Percentiles rank a stretch among this genome's conserved stretches.
Evolutionary conservation across 2,888 invertebrate species (phyloP).

Genomic region (Harmothoe impar): DNA sequence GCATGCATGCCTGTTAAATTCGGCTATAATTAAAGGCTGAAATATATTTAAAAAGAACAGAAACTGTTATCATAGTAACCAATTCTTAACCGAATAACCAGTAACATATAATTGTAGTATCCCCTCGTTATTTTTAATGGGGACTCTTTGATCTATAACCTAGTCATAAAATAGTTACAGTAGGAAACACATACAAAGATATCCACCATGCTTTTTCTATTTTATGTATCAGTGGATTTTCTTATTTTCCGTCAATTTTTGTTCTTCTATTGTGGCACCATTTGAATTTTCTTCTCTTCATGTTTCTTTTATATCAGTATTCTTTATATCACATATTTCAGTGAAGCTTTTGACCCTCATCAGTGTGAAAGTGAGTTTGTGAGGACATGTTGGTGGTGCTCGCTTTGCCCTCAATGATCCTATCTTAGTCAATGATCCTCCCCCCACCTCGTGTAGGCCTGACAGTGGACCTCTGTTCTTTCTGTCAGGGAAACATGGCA

Average conservation of each 20-base stretch:
- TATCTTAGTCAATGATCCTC: slow-evolving; percentile 29
- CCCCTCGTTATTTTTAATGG: not conserved
- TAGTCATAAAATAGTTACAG: slow-evolving; percentile 28
- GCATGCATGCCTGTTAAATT: slow-evolving; percentile 55
- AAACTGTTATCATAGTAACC: not conserved
- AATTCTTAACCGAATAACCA: not conserved
- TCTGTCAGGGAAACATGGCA: not conserved
- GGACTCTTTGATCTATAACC: not conserved
- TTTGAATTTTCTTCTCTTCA: slow-evolving; percentile 39
- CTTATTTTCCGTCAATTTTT: slow-evolving; percentile 27
- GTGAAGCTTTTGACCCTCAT: slow-evolving; percentile 39
- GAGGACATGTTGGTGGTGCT: slow-evolving; percentile 37
- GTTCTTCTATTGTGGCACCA: slow-evolving; percentile 29
- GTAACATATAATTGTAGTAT: not conserved
- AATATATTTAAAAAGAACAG: not conserved
- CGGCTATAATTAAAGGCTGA: slow-evolving; percentile 42
- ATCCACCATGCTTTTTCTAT: slow-evolving; percentile 37
- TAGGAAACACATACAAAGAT: slow-evolving; percentile 40
- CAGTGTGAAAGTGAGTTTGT: slow-evolving; percentile 49
- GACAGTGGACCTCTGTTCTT: not conserved
- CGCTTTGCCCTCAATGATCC: slow-evolving; percentile 32
- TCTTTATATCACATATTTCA: slow-evolving; percentile 5
- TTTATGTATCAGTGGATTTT: slow-evolving; percentile 49
- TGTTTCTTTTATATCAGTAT: slow-evolving; percentile 2
- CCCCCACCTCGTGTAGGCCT: not conserved